phyloP scores from a whole-genome alignment of 64 coral and sea anemone species.

The Actinia equina region DNA sequence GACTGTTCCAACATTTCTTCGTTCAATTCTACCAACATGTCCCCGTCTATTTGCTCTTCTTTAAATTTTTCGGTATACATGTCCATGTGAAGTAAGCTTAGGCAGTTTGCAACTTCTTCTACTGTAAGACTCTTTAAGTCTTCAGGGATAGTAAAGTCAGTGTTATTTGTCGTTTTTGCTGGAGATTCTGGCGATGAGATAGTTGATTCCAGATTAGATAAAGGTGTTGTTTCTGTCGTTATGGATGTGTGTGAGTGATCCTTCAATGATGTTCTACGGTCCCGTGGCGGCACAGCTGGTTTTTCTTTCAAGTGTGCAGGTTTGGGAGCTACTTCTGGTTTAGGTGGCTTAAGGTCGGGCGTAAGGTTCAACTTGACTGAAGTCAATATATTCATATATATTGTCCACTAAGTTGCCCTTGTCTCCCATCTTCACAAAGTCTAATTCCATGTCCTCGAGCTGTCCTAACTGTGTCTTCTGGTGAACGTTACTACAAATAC shows the following conservation, averaged over 20 bases:
- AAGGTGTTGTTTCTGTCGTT: not conserved
- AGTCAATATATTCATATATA: slow-evolving; percentile 26
- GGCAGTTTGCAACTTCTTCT: not conserved
- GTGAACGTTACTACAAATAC: not conserved
- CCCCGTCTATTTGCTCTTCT: slow-evolving; percentile 24
- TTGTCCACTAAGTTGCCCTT: not conserved
- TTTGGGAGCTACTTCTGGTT: not conserved
- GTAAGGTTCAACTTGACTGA: not conserved
- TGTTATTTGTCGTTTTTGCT: not conserved
- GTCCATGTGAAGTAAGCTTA: slow-evolving; percentile 1
- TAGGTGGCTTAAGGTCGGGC: not conserved
- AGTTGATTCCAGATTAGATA: not conserved
- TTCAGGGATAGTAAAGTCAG: not conserved
- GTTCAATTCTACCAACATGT: slow-evolving; percentile 4
- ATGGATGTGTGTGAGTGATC: not conserved
- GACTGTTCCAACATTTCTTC: slow-evolving; percentile 7
- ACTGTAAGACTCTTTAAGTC: not conserved
- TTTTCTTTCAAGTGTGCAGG: not conserved
- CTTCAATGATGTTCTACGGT: not conserved
- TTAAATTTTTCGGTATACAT: not conserved
- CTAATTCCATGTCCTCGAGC: not conserved
- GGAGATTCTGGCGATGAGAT: not conserved
- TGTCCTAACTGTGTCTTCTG: slow-evolving; percentile 8
- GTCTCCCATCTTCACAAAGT: slow-evolving; percentile 9
- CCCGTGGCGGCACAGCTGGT: not conserved